Base-by-base conservation (phyloP, 2,113 vertebrate genomes). In the Pollimyrus isidori region DNA sequence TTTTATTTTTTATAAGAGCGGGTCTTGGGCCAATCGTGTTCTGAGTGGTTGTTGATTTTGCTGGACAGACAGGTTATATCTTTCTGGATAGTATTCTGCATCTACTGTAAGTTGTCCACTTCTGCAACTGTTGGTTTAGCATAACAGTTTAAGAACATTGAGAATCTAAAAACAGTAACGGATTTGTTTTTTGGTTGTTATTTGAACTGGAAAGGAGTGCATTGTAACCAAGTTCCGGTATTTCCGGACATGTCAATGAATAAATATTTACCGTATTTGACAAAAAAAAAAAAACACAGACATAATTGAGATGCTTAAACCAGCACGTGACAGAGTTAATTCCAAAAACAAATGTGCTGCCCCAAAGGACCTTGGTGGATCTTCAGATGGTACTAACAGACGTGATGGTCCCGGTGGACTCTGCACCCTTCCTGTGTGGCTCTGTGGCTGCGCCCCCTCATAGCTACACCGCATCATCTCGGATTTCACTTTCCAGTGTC, bases 331-430 rank as follows among this genome's bases (percentile, higher is more conserved):
- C 88, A 56, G 69, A 89, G 87, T 90, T 89, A 90, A 91, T 83
- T 48, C 42, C 80, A 83, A 21, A 46, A 42, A 21, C 80, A 48
- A 46, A 83, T 23, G 39, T 48, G 46, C 39, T 89, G 90, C 90
- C 89, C 92, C 92, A 89, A 90, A 91, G 92, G 91, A 90, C 26
- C 90, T 23, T 84, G 76, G 89, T 7, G 21, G 39, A 92, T 89
- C 7, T 23, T 88, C 83, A 91, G 92, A 53, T 96, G 58, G 93
- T 90, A 46, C 87, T 90, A 95, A 93, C 96, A 96, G 95, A 95
- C 96, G 94, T 92, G 89, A 86, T 89, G 89, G 90, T 52, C 93
- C 93, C 93, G 90, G 95, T 94, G 93, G 80, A 92, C 92, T 94
- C 91, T 90, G 92, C 94, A 93, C 91, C 92, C 92, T 93, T 95